These are phyloP conservation scores for Macrophya annulata DNA, from an alignment of 2,888 invertebrate genomes.

Conservation along the genomic window DNA sequence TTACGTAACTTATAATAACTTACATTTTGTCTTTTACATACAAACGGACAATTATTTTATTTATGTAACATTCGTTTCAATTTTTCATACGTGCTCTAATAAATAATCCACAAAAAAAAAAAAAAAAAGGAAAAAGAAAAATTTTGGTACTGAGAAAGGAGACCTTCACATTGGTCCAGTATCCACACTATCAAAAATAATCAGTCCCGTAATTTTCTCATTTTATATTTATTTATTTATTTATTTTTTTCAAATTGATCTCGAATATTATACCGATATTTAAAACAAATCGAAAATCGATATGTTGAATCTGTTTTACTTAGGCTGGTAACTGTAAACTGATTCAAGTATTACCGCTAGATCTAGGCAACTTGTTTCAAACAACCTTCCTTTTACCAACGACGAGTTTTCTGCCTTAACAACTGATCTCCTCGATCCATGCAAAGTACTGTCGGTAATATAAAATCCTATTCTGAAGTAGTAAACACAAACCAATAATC, in stretches of 20 bases:
- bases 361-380: constrained; percentile 24
- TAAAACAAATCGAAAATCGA: background rate
- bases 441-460: constrained; percentile 42
- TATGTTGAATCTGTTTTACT: background rate
- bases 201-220: background rate
- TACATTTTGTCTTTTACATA: background rate
- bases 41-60: background rate
- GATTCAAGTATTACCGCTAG: constrained; percentile 36
- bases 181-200: background rate
- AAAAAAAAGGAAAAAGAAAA: background rate
- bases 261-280: background rate
- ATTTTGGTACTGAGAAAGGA: background rate
- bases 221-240: background rate
- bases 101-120: background rate
- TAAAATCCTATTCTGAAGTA: background rate
- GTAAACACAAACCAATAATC: background rate
- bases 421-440: constrained; percentile 7
- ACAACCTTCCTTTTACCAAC: constrained; percentile 24
- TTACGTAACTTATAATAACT: constrained; percentile 35
- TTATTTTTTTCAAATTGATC: background rate
- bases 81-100: background rate
- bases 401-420: constrained; percentile 22
- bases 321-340: constrained; percentile 36
- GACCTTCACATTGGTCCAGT: background rate
- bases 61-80: background rate